phyloP scores from a whole-genome alignment of 2,888 invertebrate genomes.

The Campoplex capitator region DNA sequence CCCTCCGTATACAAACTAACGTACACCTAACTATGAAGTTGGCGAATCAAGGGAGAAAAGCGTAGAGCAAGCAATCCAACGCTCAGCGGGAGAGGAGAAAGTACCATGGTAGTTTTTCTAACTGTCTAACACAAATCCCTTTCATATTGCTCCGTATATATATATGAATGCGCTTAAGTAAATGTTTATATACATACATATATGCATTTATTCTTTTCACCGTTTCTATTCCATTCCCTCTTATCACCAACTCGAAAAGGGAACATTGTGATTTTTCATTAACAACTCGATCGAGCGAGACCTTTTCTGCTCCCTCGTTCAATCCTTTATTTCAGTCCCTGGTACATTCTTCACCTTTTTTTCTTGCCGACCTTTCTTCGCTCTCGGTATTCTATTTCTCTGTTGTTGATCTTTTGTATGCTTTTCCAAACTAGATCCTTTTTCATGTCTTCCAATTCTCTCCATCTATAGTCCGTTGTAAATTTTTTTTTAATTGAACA shows the following conservation, averaged over 20 bases:
- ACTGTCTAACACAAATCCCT: slow-evolving; percentile 28
- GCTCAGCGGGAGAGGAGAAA: slow-evolving; percentile 77
- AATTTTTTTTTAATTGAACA: neutral
- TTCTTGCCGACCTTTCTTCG: slow-evolving; percentile 7
- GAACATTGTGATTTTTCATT: slow-evolving; percentile 83
- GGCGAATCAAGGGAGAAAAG: slow-evolving; percentile 71
- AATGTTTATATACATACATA: neutral
- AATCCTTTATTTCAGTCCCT: slow-evolving; percentile 49
- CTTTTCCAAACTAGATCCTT: neutral
- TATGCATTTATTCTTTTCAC: slow-evolving; percentile 9
- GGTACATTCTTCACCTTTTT: slow-evolving; percentile 60
- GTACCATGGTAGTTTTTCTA: slow-evolving; percentile 58
- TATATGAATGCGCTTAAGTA: slow-evolving; percentile 1
- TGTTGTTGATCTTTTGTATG: neutral
- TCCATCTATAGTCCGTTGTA: neutral
- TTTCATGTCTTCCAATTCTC: neutral
- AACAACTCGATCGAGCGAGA: slow-evolving; percentile 79
- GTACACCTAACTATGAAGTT: slow-evolving; percentile 64
- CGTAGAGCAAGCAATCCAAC: slow-evolving; percentile 78
- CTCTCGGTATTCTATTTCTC: neutral
- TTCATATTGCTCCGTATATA: slow-evolving; percentile 4
- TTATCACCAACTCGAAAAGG: slow-evolving; percentile 44
- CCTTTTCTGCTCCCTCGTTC: slow-evolving; percentile 10
- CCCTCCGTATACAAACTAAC: slow-evolving; percentile 58
- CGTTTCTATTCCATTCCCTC: neutral